Evolutionary conservation across 2,888 invertebrate species (phyloP).

Genomic region (Rhagonycha fulva): DNA sequence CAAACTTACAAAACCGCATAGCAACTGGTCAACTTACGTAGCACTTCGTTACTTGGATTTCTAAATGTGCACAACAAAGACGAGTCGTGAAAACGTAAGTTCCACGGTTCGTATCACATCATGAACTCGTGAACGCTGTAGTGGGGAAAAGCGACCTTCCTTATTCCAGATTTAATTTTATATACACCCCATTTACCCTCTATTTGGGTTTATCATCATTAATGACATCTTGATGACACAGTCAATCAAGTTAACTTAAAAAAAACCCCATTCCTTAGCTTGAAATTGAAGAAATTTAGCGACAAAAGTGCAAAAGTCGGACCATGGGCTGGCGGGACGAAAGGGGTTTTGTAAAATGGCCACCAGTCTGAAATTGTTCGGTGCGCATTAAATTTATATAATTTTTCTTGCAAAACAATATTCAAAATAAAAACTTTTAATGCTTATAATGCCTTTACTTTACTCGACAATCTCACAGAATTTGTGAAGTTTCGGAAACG

Average conservation of each 20-base stretch:
- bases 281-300: constrained; percentile 40
- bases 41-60: neutral
- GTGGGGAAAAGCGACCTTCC: constrained; percentile 36
- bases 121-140: constrained; percentile 30
- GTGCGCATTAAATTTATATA: constrained; percentile 38
- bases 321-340: constrained; percentile 42
- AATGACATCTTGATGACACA: constrained; percentile 3
- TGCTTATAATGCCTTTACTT: neutral
- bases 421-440: constrained; percentile 20
- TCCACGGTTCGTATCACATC: constrained; percentile 22
- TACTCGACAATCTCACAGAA: neutral
- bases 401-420: constrained; percentile 9
- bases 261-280: constrained; percentile 40
- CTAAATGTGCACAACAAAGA: constrained; percentile 16
- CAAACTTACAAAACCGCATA: constrained; percentile 32
- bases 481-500: neutral
- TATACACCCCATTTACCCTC: constrained; percentile 21
- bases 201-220: constrained; percentile 19
- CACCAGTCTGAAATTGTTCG: constrained; percentile 40
- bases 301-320: constrained; percentile 47
- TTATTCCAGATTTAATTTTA: constrained; percentile 29
- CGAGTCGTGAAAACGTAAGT: neutral
- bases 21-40: constrained; percentile 27
- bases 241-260: constrained; percentile 26
- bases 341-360: constrained; percentile 51